Percentiles rank a stretch among this genome's conserved stretches.
Evolutionary conservation across 2,888 invertebrate species (phyloP).

Genomic region (Tenthredo scrophulariae): DNA sequence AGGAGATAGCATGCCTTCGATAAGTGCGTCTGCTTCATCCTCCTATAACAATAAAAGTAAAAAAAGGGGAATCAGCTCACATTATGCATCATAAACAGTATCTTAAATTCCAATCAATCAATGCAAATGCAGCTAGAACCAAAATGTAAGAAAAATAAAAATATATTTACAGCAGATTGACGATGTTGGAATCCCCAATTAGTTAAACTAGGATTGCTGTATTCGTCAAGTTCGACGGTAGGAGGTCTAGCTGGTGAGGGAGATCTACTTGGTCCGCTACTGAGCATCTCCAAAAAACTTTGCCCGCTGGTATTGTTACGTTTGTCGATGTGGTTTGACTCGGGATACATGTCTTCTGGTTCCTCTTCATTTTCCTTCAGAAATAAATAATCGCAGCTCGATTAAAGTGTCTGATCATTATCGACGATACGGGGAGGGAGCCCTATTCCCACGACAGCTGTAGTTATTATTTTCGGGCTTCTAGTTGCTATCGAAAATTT

Average conservation of each 20-base stretch:
- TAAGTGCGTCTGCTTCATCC: slow-evolving; percentile 71
- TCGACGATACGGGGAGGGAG: neutral
- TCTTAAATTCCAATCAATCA: neutral
- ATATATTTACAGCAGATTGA: slow-evolving; percentile 66
- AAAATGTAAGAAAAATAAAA: neutral
- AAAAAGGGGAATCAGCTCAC: neutral
- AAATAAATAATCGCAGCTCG: neutral
- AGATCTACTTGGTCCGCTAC: slow-evolving; percentile 75
- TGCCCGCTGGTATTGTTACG: slow-evolving; percentile 67
- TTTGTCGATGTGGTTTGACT: slow-evolving; percentile 63
- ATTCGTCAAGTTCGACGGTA: slow-evolving; percentile 70
- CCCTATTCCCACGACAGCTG: neutral
- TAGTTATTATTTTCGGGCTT: neutral
- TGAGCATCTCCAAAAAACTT: slow-evolving; percentile 76
- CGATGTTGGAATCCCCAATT: slow-evolving; percentile 75
- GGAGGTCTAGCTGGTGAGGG: slow-evolving; percentile 75
- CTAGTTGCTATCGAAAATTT: neutral
- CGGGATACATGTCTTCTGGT: slow-evolving; percentile 65
- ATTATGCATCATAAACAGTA: neutral
- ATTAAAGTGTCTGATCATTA: neutral
- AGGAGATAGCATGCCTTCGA: slow-evolving; percentile 82
- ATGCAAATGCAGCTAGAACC: neutral
- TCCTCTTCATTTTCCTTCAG: slow-evolving; percentile 72
- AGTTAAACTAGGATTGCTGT: slow-evolving; percentile 73
- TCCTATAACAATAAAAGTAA: slow-evolving; percentile 63